phyloP scores from a whole-genome alignment of 2,797 vertebrate species.

The Perodicticus potto region DNA sequence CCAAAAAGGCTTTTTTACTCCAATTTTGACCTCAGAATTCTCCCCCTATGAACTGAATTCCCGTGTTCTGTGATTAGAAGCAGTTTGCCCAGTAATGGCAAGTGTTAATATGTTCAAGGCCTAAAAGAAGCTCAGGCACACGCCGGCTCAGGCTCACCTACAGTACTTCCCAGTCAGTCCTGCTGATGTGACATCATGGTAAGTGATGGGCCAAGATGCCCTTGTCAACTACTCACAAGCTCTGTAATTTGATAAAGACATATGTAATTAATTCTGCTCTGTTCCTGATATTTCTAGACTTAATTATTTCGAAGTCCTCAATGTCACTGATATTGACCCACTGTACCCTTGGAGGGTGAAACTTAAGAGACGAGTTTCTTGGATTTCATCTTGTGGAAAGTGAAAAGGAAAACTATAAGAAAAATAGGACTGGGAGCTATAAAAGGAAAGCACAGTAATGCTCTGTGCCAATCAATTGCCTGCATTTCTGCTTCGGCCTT shows the following conservation, averaged over 20 bases:
- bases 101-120: not conserved
- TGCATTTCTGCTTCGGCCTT: constrained; percentile 4
- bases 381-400: constrained; percentile 55
- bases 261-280: constrained; percentile 59
- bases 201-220: fast-evolving
- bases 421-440: not conserved
- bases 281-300: constrained; percentile 19
- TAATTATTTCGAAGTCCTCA: constrained; percentile 62
- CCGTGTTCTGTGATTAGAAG: constrained; percentile 14
- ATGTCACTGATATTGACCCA: constrained; percentile 44
- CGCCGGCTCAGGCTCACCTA: not conserved
- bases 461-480: not conserved
- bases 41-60: not conserved
- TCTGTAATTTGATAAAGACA: constrained; percentile 31
- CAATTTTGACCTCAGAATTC: constrained; percentile 56
- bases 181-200: not conserved
- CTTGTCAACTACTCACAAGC: constrained; percentile 51
- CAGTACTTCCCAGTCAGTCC: not conserved
- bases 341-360: not conserved
- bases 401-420: constrained; percentile 27
- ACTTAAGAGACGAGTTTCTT: constrained; percentile 39
- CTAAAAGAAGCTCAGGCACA: not conserved
- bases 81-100: not conserved
- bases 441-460: not conserved
- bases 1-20: constrained; percentile 18